Conservation (phyloP, 1,140 invertebrate genomes). For the Leptonema lineaticorne region DNA sequence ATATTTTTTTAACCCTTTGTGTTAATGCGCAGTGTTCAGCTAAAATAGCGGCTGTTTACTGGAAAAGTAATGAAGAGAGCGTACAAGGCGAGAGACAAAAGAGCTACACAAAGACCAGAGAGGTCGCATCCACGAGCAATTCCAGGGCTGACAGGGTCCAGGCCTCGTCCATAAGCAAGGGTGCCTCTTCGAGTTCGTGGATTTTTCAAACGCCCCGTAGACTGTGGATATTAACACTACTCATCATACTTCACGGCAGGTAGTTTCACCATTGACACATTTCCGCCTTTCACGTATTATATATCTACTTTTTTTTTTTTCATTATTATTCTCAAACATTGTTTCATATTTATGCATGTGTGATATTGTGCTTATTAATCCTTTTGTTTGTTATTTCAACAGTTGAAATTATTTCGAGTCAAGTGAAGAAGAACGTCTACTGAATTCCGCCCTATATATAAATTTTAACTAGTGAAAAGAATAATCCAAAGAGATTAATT, state of each 20-base stretch:
- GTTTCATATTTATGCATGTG: neutral
- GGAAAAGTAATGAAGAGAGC: constrained; percentile 79
- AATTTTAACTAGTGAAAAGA: constrained; percentile 22
- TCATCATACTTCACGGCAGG: constrained; percentile 37
- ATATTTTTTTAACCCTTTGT: too few species aligned
- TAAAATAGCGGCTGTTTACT: constrained; percentile 80
- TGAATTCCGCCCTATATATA: constrained; percentile 16
- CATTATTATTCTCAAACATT: neutral
- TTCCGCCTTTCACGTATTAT: neutral
- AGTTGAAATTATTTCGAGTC: constrained; percentile 11
- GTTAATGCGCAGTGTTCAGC: constrained; percentile 68
- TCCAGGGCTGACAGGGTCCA: constrained; percentile 54
- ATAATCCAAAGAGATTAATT: constrained; percentile 20
- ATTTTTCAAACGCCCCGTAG: constrained; percentile 27
- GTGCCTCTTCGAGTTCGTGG: constrained; percentile 39
- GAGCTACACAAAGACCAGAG: constrained; percentile 51
- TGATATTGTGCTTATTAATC: neutral
- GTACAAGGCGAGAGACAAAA: constrained; percentile 61
- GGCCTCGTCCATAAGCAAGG: constrained; percentile 48
- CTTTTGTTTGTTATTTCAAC: neutral
- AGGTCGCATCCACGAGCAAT: constrained; percentile 48
- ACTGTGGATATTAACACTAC: constrained; percentile 36
- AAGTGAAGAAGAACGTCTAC: constrained; percentile 5
- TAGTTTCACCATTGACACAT: constrained; percentile 13
- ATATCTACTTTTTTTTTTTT: neutral